Conservation (phyloP, 1,140 invertebrate genomes). For the Grapholita molesta region DNA sequence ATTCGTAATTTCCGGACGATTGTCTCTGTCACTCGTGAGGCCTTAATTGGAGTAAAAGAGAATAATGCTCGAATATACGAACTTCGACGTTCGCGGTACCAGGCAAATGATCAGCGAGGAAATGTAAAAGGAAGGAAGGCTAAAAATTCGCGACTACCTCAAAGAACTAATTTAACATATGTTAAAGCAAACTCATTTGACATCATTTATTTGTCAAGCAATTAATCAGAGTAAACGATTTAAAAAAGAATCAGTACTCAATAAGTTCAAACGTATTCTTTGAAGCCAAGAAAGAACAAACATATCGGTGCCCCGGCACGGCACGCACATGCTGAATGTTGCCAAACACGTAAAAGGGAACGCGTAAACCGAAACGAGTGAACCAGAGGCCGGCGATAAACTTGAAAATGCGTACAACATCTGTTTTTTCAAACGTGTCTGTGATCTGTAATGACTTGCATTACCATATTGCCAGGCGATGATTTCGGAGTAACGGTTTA, state of each 20-base stretch:
- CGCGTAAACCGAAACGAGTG: constrained; percentile 22
- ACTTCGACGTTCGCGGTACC: too few species aligned
- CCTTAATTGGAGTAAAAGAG: too few species aligned
- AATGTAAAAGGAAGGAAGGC: too few species aligned
- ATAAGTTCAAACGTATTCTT: neutral
- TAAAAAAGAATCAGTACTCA: neutral
- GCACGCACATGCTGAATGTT: constrained; percentile 15
- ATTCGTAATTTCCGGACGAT: too few species aligned
- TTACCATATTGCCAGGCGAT: neutral
- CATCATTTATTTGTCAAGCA: too few species aligned
- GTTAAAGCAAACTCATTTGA: too few species aligned
- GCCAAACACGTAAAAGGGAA: constrained; percentile 23
- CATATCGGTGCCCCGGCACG: neutral
- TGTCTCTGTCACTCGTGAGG: too few species aligned
- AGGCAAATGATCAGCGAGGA: too few species aligned
- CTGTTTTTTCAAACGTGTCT: constrained; percentile 48
- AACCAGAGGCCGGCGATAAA: constrained; percentile 40
- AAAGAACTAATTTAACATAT: too few species aligned
- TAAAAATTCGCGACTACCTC: too few species aligned
- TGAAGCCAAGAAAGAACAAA: neutral
- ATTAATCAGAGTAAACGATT: too few species aligned
- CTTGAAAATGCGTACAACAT: constrained; percentile 43
- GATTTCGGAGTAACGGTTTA: neutral
- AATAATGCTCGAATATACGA: too few species aligned
- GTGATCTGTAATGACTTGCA: constrained; percentile 11